Conservation (phyloP, 2,797 vertebrate species). For the Psittacula derbiana region DNA sequence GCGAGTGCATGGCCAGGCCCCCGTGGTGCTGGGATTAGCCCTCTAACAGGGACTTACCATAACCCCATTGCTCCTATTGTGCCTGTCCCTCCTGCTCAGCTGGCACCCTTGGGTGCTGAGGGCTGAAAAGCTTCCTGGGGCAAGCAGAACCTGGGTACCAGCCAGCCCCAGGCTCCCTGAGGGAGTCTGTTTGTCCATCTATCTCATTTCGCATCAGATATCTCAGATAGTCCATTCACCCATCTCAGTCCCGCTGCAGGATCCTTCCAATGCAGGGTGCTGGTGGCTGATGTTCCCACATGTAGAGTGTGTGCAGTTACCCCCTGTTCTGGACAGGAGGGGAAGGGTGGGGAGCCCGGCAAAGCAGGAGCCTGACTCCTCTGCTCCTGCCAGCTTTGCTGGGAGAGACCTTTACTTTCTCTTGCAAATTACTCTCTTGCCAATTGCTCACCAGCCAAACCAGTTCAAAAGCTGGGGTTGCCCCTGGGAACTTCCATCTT, state of each 20-base stretch:
- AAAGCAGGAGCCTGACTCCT: background rate
- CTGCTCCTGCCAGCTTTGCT: background rate
- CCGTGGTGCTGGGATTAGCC: background rate
- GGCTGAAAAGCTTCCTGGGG: background rate
- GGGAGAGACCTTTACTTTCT: background rate
- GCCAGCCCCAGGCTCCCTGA: background rate
- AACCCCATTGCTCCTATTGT: fast-evolving
- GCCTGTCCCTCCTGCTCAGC: background rate
- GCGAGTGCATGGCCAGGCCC: fast-evolving
- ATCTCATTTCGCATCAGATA: background rate
- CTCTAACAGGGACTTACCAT: background rate
- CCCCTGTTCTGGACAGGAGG: background rate
- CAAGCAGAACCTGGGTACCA: background rate
- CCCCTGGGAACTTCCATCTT: background rate
- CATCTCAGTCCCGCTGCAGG: fast-evolving
- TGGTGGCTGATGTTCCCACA: background rate
- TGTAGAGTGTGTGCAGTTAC: background rate
- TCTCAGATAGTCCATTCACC: background rate
- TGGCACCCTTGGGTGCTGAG: background rate
- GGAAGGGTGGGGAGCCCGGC: background rate
- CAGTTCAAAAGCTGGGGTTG: background rate
- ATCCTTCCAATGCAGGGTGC: background rate
- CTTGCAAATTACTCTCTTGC: background rate
- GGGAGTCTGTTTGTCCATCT: background rate
- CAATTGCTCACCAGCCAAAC: background rate